Evolutionary conservation across 2,888 invertebrate species (phyloP).

Genomic region (Stenotaenia linearis): DNA sequence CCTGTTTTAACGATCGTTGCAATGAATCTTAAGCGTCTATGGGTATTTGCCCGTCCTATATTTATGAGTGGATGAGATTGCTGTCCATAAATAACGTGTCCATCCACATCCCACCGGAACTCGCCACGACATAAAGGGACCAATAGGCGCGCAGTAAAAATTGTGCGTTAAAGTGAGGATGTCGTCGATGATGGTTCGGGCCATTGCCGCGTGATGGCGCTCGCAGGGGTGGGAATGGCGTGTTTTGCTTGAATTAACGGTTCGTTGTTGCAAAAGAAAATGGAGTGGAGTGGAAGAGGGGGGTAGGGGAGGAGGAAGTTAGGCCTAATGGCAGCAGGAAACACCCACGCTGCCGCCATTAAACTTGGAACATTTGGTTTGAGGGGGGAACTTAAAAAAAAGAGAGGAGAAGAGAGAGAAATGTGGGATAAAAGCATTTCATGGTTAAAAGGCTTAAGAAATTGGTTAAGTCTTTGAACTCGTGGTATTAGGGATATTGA

Average conservation of each 20-base stretch:
- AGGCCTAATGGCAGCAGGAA: slow-evolving; percentile 19
- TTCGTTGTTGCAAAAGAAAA: slow-evolving; percentile 13
- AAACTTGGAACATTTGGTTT: slow-evolving; percentile 17
- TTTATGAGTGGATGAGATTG: slow-evolving; percentile 21
- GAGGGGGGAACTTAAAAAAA: background rate
- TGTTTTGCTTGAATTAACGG: slow-evolving; percentile 22
- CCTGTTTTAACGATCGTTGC: background rate
- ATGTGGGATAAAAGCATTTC: background rate
- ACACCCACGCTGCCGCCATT: slow-evolving; percentile 5
- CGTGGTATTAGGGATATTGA: background rate
- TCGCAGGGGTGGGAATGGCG: background rate
- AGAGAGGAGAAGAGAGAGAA: background rate
- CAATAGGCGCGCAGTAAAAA: slow-evolving; percentile 6
- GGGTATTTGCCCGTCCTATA: slow-evolving; percentile 4
- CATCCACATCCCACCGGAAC: background rate
- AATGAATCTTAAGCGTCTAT: slow-evolving; percentile 8
- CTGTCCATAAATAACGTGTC: slow-evolving; percentile 13
- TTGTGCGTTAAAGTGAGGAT: slow-evolving; percentile 8
- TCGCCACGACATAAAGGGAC: background rate
- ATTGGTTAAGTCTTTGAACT: slow-evolving; percentile 10
- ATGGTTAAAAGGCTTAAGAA: slow-evolving; percentile 23
- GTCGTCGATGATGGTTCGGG: background rate
- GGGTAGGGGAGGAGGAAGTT: background rate
- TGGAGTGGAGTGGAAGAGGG: background rate
- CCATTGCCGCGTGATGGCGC: slow-evolving; percentile 20